phyloP scores from a whole-genome alignment of 2,797 vertebrate genomes.

The Arctocebus calabarensis region DNA sequence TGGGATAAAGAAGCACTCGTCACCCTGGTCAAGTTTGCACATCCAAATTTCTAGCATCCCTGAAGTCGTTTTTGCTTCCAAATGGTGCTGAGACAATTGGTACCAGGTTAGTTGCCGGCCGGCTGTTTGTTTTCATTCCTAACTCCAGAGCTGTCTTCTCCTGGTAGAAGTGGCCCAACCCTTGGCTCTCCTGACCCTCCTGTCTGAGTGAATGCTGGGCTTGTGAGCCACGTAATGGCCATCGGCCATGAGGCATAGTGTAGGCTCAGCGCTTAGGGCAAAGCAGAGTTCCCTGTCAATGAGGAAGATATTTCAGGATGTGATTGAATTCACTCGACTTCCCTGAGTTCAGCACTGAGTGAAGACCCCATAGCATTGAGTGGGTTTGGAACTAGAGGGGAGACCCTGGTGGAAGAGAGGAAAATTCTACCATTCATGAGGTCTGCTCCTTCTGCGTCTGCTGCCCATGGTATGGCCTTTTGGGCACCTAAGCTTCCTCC shows the following conservation, averaged over 20 bases:
- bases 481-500: neutral
- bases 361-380: neutral
- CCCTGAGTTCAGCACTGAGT: neutral
- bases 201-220: neutral
- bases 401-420: neutral
- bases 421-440: neutral
- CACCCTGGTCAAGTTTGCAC: neutral
- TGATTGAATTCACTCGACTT: neutral
- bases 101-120: fast-evolving
- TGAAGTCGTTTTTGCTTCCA: neutral
- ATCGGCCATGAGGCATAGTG: neutral
- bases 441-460: too few relatives aligned
- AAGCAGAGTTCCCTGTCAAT: neutral
- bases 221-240: neutral
- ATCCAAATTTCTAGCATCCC: neutral
- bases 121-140: neutral
- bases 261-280: neutral
- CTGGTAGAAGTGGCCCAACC: fast-evolving
- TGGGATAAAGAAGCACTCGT: neutral
- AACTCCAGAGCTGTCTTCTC: neutral
- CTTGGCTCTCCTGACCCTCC: neutral
- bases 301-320: neutral
- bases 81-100: neutral
- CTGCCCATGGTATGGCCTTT: neutral
- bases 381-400: neutral